These are phyloP conservation scores for Nyctereutes procyonoides DNA, from an alignment of 2,113 vertebrate genomes.

Conservation along the genomic window DNA sequence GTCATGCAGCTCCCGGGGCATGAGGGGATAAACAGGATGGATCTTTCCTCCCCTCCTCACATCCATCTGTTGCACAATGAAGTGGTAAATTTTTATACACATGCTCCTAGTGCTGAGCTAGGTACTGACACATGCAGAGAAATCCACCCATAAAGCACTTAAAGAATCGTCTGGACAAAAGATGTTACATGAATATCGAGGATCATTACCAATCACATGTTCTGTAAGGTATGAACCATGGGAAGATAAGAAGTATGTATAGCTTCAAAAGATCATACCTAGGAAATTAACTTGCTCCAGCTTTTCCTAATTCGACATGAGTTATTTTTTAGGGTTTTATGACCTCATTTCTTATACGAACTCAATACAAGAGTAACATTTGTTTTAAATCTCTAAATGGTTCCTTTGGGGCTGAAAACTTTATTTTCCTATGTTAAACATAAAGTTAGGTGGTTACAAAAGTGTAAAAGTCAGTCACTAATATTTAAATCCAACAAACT, in stretches of 20 bases:
- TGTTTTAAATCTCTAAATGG: constrained; percentile 73
- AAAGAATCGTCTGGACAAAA: constrained; percentile 24
- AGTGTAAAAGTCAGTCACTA: constrained; percentile 77
- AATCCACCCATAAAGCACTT: background rate
- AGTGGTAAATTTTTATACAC: background rate
- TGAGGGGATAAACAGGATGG: constrained; percentile 38
- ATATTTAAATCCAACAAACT: constrained; percentile 80
- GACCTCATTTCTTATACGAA: constrained; percentile 60
- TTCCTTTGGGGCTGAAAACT: constrained; percentile 40
- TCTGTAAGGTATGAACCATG: background rate
- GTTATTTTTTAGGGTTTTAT: constrained; percentile 52
- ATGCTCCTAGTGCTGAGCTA: background rate
- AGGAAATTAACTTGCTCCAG: constrained; percentile 67
- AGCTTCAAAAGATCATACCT: constrained; percentile 34
- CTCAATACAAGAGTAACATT: constrained; percentile 59
- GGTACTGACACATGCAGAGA: background rate
- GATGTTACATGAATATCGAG: background rate
- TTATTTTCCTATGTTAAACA: constrained; percentile 67
- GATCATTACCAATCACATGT: background rate
- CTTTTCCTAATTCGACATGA: constrained; percentile 18
- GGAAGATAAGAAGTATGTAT: background rate
- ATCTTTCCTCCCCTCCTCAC: background rate
- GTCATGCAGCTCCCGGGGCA: background rate
- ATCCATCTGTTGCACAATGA: background rate
- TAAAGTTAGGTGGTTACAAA: constrained; percentile 65